These are phyloP conservation scores for Nysson spinosus DNA, from an alignment of 2,888 invertebrate genomes.

Conservation along the genomic window DNA sequence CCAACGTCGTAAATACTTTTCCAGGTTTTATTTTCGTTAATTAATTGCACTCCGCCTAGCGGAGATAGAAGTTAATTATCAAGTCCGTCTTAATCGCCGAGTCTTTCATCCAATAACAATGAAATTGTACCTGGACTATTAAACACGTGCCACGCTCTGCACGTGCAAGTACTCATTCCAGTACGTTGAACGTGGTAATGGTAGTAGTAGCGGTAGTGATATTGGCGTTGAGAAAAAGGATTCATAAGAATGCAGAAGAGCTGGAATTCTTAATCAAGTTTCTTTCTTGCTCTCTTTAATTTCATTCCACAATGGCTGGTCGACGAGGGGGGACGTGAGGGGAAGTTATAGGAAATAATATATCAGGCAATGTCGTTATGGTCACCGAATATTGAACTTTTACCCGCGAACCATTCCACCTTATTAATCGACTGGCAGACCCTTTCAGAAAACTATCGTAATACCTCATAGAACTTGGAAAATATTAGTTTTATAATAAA, in stretches of 20 bases:
- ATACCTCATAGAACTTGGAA: slow-evolving; percentile 66
- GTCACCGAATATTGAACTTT: slow-evolving; percentile 69
- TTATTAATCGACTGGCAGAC: slow-evolving; percentile 50
- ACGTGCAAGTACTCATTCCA: too few relatives aligned
- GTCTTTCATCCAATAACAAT: too few relatives aligned
- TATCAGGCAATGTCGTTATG: slow-evolving; percentile 70
- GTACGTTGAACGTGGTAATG: too few relatives aligned
- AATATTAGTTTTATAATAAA: slow-evolving; percentile 68
- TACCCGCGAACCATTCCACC: slow-evolving; percentile 56
- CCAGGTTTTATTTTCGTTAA: too few relatives aligned
- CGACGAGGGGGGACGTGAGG: slow-evolving; percentile 43
- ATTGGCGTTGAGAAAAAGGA: neutral
- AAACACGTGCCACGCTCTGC: too few relatives aligned
- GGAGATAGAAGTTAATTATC: too few relatives aligned
- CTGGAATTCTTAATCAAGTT: slow-evolving; percentile 65
- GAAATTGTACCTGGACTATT: too few relatives aligned
- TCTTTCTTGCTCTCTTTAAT: slow-evolving; percentile 36
- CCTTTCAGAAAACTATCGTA: slow-evolving; percentile 67
- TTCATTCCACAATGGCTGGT: slow-evolving; percentile 8
- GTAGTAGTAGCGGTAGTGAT: neutral
- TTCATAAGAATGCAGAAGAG: neutral
- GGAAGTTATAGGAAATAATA: slow-evolving; percentile 68
- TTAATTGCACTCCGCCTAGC: too few relatives aligned
- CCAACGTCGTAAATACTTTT: too few relatives aligned
- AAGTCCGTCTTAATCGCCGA: too few relatives aligned